A percentile compares a stretch with the other conserved stretches of the same genome.
Evolutionary conservation across 2,797 vertebrate species (phyloP).

Genomic region (Diplodus puntazzo): DNA sequence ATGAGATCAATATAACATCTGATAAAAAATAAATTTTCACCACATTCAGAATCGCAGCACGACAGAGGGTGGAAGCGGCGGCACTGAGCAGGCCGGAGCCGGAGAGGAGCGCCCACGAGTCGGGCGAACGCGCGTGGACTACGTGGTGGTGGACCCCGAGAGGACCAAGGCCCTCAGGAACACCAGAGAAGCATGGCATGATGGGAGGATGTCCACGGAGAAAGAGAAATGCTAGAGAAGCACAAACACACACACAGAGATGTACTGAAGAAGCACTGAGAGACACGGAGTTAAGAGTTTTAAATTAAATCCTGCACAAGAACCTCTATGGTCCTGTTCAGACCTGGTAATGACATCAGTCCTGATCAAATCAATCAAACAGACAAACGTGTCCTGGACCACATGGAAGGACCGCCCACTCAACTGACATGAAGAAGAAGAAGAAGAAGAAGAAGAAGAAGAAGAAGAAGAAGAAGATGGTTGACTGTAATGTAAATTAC

Average conservation of each 20-base stretch:
- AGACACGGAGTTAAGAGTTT: too few species aligned
- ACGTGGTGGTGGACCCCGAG: constrained; percentile 93
- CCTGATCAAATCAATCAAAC: too few species aligned
- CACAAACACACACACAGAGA: neutral
- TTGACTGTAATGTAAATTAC: too few species aligned
- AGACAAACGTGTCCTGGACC: too few species aligned
- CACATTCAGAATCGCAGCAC: constrained; percentile 62
- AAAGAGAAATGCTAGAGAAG: constrained; percentile 76
- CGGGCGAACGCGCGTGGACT: constrained; percentile 87
- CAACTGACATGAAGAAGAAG: too few species aligned
- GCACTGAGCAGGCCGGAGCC: rapidly evolving
- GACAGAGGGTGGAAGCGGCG: constrained; percentile 16
- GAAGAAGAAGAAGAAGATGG: too few species aligned
- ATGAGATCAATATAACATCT: rapidly evolving
- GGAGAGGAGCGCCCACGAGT: constrained; percentile 74
- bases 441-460: too few species aligned
- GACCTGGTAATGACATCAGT: too few species aligned
- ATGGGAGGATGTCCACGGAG: constrained; percentile 91
- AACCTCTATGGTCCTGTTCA: too few species aligned
- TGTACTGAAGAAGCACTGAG: neutral
- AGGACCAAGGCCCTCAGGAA: constrained; percentile 92
- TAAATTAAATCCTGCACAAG: too few species aligned
- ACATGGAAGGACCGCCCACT: too few species aligned
- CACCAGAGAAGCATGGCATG: constrained; percentile 94
- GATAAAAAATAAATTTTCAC: neutral